Conservation (phyloP, 2,888 invertebrate species). For the Andrena trimmerana region DNA sequence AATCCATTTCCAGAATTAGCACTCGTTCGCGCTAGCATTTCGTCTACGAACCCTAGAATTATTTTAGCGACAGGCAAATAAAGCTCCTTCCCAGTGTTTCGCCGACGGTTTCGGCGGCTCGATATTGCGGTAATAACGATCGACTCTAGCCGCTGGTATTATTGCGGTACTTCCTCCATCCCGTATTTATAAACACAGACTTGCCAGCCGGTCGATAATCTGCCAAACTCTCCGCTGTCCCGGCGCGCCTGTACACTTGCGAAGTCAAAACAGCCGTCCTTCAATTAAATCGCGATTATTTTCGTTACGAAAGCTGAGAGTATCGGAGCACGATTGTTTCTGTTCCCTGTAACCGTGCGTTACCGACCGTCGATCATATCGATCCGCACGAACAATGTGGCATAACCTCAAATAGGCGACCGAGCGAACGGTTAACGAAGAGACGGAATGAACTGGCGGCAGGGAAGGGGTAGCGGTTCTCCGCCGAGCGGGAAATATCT, state of each 20-base stretch:
- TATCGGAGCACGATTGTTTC: neutral
- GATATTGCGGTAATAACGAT: constrained; percentile 45
- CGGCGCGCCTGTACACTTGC: neutral
- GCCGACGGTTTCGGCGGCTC: constrained; percentile 11
- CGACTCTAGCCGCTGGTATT: constrained; percentile 30
- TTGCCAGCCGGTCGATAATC: constrained; percentile 44
- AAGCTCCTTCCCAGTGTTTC: neutral
- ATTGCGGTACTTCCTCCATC: constrained; percentile 47
- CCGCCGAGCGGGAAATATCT: neutral
- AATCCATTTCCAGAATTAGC: constrained; percentile 12
- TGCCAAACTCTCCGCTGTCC: constrained; percentile 31
- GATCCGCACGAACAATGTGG: neutral
- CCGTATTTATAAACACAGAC: constrained; percentile 49
- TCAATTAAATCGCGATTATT: neutral
- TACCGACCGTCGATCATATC: constrained; percentile 9
- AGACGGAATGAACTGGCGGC: neutral
- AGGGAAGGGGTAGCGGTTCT: neutral
- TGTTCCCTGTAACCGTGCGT: neutral
- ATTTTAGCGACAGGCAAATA: constrained; percentile 24
- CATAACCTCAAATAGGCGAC: too few species aligned
- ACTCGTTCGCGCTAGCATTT: neutral
- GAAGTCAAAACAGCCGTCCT: constrained; percentile 4
- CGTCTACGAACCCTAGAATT: constrained; percentile 2
- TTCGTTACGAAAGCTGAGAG: neutral
- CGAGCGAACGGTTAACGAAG: too few species aligned